These are phyloP conservation scores for Scartelaos histophorus DNA, from an alignment of 2,113 vertebrate genomes.

Conservation along the genomic window DNA sequence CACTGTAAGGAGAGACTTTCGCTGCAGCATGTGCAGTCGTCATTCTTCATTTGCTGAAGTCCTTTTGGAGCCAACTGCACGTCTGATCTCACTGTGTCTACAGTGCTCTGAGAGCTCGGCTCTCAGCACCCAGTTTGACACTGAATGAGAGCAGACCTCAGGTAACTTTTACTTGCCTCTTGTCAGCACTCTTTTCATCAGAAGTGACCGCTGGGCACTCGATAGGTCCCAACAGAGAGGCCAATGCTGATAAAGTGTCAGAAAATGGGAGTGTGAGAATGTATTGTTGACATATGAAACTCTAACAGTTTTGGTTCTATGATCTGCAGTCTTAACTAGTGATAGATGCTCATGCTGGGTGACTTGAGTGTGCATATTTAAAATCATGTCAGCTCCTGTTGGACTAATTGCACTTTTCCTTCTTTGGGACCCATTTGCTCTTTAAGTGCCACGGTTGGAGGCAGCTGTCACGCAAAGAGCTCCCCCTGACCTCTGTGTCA, in stretches of 20 bases:
- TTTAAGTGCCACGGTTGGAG: slow-evolving; percentile 43
- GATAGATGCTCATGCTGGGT: neutral
- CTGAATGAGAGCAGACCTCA: slow-evolving; percentile 59
- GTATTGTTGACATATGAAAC: slow-evolving; percentile 22
- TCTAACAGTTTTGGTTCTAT: neutral
- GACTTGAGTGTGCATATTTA: neutral
- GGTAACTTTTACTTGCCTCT: slow-evolving; percentile 51
- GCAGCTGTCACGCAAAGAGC: slow-evolving; percentile 61
- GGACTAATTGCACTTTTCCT: slow-evolving; percentile 49
- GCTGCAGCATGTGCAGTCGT: slow-evolving; percentile 14
- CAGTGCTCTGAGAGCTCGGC: slow-evolving; percentile 41
- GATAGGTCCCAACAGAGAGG: slow-evolving; percentile 31
- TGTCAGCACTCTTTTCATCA: slow-evolving; percentile 50
- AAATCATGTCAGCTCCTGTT: neutral
- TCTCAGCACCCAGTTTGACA: slow-evolving; percentile 64
- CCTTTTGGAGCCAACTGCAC: slow-evolving; percentile 29
- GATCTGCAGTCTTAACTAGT: neutral
- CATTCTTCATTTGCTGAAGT: slow-evolving; percentile 24
- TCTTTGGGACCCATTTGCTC: slow-evolving; percentile 34
- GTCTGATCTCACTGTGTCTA: slow-evolving; percentile 48
- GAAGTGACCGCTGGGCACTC: slow-evolving; percentile 37
- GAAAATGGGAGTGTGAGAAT: slow-evolving; percentile 22
- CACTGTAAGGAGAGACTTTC: slow-evolving; percentile 28
- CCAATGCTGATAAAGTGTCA: slow-evolving; percentile 35
- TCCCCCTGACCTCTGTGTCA: slow-evolving; percentile 53